Base-by-base conservation (phyloP, 2,888 invertebrate genomes). In the Scotopteryx bipunctaria region DNA sequence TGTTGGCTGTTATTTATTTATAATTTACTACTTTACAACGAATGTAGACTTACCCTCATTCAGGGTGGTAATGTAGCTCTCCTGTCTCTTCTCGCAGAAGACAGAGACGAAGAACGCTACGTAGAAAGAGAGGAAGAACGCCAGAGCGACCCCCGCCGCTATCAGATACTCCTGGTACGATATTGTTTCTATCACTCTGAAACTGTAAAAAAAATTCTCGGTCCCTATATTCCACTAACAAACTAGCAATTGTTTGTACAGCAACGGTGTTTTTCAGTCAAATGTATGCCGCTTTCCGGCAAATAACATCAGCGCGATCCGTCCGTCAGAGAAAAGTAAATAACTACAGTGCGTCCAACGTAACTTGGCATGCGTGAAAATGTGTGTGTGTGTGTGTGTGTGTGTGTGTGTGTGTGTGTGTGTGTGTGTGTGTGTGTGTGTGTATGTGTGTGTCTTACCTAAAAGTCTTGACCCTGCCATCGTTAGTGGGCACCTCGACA, bases 161-260 rank as follows among this genome's bases (percentile, higher is more conserved):
- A 86, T 79, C 52, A 83, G 57, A 63, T 90, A 91, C 59, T 90
- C 87, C 36, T 73, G 79, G 57, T 90, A 89, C 3, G 89, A 89
- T 64, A 90, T 89, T 0, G 89, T 89, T 45, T 81, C 79, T 16
- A 88, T 83, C 47, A 90, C 82, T 11, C 73, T 77, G 71, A 89
- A 85, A 56, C 89, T 89, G 69, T 57, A 53, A 9, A 29, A 33
- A 44, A 29, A 42, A 21, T 5, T 5, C 8, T 15, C 6, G 5
- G 15, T 15, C 3, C 16, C 4, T 27, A 8, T 21, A n/a, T n/a
- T n/a, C n/a, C n/a, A n/a, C n/a, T n/a, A n/a, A n/a, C n/a, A n/a
- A n/a, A n/a, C n/a, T 23, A 6, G 8, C 23, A 23, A 2, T 21
- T 3, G 21, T 5, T 6, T 21, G 21, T 5, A 21, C 8, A 6